phyloP scores from a whole-genome alignment of 2,113 vertebrate species.

The Perognathus longimembris region DNA sequence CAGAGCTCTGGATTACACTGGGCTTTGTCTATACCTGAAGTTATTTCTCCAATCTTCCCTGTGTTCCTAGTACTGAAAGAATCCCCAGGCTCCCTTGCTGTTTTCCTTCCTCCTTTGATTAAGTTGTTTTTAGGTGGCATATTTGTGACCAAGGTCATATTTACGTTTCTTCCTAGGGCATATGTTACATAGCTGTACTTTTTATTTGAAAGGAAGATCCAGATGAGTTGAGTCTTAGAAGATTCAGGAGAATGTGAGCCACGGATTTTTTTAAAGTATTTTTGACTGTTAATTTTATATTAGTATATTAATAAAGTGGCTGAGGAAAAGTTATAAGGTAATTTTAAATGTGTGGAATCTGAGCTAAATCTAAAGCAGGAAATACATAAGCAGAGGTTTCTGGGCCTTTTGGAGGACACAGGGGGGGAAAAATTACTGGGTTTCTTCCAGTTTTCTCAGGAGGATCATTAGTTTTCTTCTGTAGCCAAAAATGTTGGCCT shows the following conservation, averaged over 20 bases:
- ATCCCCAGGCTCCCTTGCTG: background rate
- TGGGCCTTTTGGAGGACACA: slow-evolving; percentile 54
- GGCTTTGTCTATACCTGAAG: slow-evolving; percentile 71
- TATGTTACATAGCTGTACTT: slow-evolving; percentile 46
- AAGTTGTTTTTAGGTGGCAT: slow-evolving; percentile 47
- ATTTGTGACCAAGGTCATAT: slow-evolving; percentile 83
- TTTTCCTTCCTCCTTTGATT: slow-evolving; percentile 43
- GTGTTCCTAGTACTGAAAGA: slow-evolving; percentile 37
- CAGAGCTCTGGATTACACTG: slow-evolving; percentile 64
- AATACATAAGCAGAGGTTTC: slow-evolving; percentile 59
- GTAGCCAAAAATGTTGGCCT: slow-evolving; percentile 69
- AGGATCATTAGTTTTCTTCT: slow-evolving; percentile 62
- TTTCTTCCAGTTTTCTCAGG: slow-evolving; percentile 60
- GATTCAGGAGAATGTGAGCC: slow-evolving; percentile 26
- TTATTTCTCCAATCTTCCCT: slow-evolving; percentile 56
- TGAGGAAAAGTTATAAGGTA: slow-evolving; percentile 48
- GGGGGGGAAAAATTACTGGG: slow-evolving; percentile 32
- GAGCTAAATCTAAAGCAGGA: slow-evolving; percentile 47
- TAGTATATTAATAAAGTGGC: slow-evolving; percentile 58
- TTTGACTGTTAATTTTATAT: slow-evolving; percentile 51
- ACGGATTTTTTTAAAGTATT: slow-evolving; percentile 34
- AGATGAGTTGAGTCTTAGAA: background rate
- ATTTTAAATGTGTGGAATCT: slow-evolving; percentile 62
- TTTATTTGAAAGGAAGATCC: slow-evolving; percentile 11
- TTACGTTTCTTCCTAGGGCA: slow-evolving; percentile 72